phyloP scores from a whole-genome alignment of 2,113 vertebrate species.

The Oncorhynchus masou region DNA sequence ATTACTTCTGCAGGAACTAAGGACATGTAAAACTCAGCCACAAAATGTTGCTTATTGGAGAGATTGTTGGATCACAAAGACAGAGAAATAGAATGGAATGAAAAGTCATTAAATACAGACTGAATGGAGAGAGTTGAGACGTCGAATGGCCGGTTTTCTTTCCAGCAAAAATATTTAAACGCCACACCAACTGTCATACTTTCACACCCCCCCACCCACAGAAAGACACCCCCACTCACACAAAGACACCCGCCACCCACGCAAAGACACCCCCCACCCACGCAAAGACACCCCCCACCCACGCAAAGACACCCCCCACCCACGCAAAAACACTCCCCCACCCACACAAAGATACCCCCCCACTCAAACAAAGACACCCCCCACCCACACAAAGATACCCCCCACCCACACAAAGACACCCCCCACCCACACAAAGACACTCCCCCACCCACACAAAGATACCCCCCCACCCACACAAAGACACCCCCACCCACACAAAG shows the following conservation, averaged over 20 bases:
- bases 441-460: too few species aligned
- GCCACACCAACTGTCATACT: neutral
- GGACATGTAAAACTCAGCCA: slow-evolving; percentile 54
- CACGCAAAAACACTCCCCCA: neutral
- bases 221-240: too few species aligned
- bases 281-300: neutral
- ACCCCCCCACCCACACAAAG: neutral
- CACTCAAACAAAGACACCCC: neutral
- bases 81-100: neutral
- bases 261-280: neutral
- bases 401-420: neutral
- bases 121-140: neutral
- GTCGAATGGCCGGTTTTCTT: slow-evolving; percentile 21
- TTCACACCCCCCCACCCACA: neutral
- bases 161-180: slow-evolving; percentile 32
- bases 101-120: neutral
- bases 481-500: too few species aligned
- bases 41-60: slow-evolving; percentile 51
- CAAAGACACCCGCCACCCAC: too few species aligned
- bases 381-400: too few species aligned
- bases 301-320: neutral
- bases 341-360: too few species aligned
- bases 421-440: too few species aligned
- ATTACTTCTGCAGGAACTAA: slow-evolving; percentile 57
- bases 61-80: slow-evolving; percentile 38